Evolutionary conservation across 2,888 invertebrate species (phyloP).

Genomic region (Vesta saturnalis): DNA sequence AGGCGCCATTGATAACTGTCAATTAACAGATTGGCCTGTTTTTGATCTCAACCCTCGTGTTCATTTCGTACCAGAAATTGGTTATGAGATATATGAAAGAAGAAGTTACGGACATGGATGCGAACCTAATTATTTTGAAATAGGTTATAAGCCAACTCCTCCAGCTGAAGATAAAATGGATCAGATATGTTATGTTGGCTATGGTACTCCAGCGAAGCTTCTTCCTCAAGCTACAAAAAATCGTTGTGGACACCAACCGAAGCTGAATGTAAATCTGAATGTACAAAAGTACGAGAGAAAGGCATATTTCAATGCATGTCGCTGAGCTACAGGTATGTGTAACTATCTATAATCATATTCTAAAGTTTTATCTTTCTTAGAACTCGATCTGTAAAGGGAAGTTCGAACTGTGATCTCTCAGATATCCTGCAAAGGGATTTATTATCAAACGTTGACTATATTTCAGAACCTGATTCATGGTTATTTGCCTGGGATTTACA

Average conservation of each 20-base stretch:
- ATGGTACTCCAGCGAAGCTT: slow-evolving; percentile 79
- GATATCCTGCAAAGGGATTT: slow-evolving; percentile 82
- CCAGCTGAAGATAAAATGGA: slow-evolving; percentile 37
- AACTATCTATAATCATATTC: slow-evolving; percentile 16
- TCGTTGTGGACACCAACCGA: slow-evolving; percentile 73
- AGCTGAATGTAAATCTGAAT: slow-evolving; percentile 76
- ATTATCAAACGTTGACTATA: slow-evolving; percentile 77
- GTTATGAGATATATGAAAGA: slow-evolving; percentile 81
- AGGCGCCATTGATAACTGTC: slow-evolving; percentile 78
- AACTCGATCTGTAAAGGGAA: slow-evolving; percentile 43
- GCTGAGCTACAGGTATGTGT: slow-evolving; percentile 74
- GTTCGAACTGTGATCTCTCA: slow-evolving; percentile 78
- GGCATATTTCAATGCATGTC: slow-evolving; percentile 77
- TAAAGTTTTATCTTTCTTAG: slow-evolving; percentile 45
- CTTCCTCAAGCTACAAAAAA: slow-evolving; percentile 73
- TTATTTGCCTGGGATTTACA: slow-evolving; percentile 83
- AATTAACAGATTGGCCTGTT: slow-evolving; percentile 78
- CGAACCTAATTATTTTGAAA: slow-evolving; percentile 71
- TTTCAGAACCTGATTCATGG: slow-evolving; percentile 74
- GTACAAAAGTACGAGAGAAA: slow-evolving; percentile 66
- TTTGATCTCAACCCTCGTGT: slow-evolving; percentile 70
- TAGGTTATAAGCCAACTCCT: slow-evolving; percentile 52
- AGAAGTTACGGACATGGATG: slow-evolving; percentile 86
- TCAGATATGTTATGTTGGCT: slow-evolving; percentile 80
- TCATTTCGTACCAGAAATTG: slow-evolving; percentile 69